These are phyloP conservation scores for Balaeniceps rex DNA, from an alignment of 2,113 vertebrate species.

Conservation along the genomic window DNA sequence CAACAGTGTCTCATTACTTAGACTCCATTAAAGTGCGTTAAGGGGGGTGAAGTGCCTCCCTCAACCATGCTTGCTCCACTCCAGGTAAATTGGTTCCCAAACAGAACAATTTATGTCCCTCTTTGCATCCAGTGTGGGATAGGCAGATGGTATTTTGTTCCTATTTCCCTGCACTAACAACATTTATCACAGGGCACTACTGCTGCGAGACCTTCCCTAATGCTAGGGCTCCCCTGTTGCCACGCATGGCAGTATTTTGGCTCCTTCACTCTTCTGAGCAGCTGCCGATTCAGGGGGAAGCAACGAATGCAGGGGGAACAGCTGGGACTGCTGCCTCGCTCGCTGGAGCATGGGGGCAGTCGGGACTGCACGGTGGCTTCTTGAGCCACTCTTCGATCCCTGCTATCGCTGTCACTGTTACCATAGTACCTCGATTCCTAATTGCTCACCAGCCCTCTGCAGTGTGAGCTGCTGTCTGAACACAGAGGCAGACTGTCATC, in stretches of 20 bases:
- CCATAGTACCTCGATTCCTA: accelerated
- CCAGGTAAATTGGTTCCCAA: not conserved
- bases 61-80: accelerated
- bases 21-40: accelerated
- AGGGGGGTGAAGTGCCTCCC: not conserved
- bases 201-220: not conserved
- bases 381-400: not conserved
- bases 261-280: not conserved
- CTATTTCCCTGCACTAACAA: not conserved
- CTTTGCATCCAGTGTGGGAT: not conserved
- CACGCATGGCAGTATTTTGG: not conserved
- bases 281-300: not conserved
- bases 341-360: accelerated
- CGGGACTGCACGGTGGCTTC: not conserved
- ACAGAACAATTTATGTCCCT: not conserved
- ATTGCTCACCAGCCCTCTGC: accelerated
- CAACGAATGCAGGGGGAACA: not conserved
- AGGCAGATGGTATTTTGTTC: not conserved
- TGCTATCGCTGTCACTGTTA: accelerated
- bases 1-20: accelerated
- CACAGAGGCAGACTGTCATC: not conserved
- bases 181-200: not conserved
- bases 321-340: not conserved
- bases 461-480: not conserved
- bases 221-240: not conserved